Conservation (phyloP, 1,140 invertebrate genomes). For the Macrotrachela quadricornifera region DNA sequence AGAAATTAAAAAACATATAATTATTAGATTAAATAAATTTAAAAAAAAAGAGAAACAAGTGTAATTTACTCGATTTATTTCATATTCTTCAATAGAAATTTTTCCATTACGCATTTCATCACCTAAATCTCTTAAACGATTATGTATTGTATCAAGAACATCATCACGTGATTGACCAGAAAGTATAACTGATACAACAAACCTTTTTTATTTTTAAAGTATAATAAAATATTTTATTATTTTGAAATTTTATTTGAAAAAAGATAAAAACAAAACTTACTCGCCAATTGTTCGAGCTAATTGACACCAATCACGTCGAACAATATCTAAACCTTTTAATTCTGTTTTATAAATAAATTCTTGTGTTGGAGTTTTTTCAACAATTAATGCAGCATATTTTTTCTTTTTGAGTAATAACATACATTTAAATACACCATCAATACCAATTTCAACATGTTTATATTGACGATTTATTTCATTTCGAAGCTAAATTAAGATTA, state of each 20-base stretch:
- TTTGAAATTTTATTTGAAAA: too few relatives aligned
- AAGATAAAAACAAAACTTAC: conserved; percentile 37
- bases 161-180: conserved; percentile 51
- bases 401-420: conserved; percentile 89
- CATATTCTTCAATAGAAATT: conserved; percentile 51
- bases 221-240: too few relatives aligned
- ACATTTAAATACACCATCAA: conserved; percentile 87
- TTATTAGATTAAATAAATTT: background rate
- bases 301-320: conserved; percentile 88
- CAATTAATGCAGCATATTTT: conserved; percentile 76
- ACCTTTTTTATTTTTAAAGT: too few relatives aligned
- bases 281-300: conserved; percentile 77
- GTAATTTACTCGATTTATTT: conserved; percentile 42
- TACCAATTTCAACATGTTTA: conserved; percentile 75
- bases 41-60: background rate
- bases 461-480: conserved; percentile 80
- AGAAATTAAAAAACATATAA: conserved; percentile 9
- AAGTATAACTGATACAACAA: conserved; percentile 38
- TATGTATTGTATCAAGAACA: conserved; percentile 59
- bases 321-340: conserved; percentile 82
- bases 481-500: conserved; percentile 50
- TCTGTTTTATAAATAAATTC: conserved; percentile 38
- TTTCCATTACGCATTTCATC: conserved; percentile 42
- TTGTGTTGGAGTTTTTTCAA: conserved; percentile 12
- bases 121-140: conserved; percentile 39